A percentile compares a stretch with the other conserved stretches of the same genome.
Conservation (phyloP, 2,888 invertebrate genomes). For the Euzophera pinguis region DNA sequence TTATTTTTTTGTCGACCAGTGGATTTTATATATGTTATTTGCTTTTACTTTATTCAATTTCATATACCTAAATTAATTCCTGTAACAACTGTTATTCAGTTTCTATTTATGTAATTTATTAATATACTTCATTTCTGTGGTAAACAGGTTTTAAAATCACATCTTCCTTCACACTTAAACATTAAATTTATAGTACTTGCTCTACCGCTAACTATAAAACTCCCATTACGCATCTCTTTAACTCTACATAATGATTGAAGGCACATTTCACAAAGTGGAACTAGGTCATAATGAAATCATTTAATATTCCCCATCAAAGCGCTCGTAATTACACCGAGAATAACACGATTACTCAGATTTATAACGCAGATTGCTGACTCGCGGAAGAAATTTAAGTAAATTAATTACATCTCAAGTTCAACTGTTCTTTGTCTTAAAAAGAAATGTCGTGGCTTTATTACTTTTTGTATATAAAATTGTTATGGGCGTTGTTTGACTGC, state of each 20-base stretch:
- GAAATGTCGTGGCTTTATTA: constrained; percentile 9
- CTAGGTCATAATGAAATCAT: constrained; percentile 14
- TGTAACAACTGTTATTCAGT: too few species aligned
- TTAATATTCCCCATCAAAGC: constrained; percentile 9
- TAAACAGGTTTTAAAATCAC: too few species aligned
- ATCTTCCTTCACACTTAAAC: too few species aligned
- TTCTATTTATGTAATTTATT: too few species aligned
- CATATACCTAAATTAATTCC: too few species aligned
- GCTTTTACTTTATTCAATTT: too few species aligned
- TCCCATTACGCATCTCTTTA: neutral
- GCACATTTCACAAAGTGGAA: neutral
- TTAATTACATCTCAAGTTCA: constrained; percentile 11
- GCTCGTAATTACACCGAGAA: constrained; percentile 8
- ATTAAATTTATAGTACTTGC: too few species aligned
- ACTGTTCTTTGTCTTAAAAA: constrained; percentile 5
- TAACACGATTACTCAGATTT: constrained; percentile 11
- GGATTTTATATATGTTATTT: too few species aligned
- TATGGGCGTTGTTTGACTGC: neutral
- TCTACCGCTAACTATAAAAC: too few species aligned
- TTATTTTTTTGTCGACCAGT: too few species aligned
- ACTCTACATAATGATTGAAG: neutral
- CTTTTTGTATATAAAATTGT: constrained; percentile 4
- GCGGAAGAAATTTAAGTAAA: constrained; percentile 6
- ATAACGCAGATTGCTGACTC: constrained; percentile 7
- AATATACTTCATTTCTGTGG: too few species aligned